A percentile compares a stretch with the other conserved stretches of the same genome.
Conservation (phyloP, 2,113 vertebrate genomes). For the Nothobranchius kuhntae region DNA sequence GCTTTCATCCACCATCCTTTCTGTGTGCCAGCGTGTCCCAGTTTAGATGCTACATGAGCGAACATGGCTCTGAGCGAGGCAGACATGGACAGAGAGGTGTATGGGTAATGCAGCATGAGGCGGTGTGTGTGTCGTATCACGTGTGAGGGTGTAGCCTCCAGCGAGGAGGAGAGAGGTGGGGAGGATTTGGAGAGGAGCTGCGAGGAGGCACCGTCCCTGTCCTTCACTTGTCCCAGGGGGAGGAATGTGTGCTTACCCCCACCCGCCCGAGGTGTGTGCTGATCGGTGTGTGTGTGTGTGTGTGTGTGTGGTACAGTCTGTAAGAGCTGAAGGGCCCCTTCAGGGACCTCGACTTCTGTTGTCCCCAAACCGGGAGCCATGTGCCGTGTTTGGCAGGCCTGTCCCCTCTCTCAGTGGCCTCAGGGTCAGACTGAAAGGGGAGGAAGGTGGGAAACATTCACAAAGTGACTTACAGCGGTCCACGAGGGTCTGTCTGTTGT, state of each 20-base stretch:
- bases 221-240: slow-evolving; percentile 61
- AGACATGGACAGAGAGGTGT: slow-evolving; percentile 61
- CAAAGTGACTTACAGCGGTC: slow-evolving; percentile 37
- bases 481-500: not conserved
- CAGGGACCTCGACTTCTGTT: slow-evolving; percentile 66
- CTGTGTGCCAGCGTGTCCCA: slow-evolving; percentile 57
- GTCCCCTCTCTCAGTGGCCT: slow-evolving; percentile 60
- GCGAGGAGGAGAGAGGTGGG: slow-evolving; percentile 50
- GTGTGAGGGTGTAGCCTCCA: slow-evolving; percentile 64
- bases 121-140: slow-evolving; percentile 69
- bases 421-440: slow-evolving; percentile 37
- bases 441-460: slow-evolving; percentile 32
- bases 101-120: slow-evolving; percentile 70
- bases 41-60: slow-evolving; percentile 60
- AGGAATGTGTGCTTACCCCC: slow-evolving; percentile 51
- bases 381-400: slow-evolving; percentile 60
- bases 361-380: slow-evolving; percentile 69
- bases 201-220: slow-evolving; percentile 62
- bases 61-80: slow-evolving; percentile 58
- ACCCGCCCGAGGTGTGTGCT: slow-evolving; percentile 48
- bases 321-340: slow-evolving; percentile 63
- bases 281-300: slow-evolving; percentile 7
- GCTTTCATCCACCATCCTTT: not conserved
- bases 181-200: slow-evolving; percentile 57
- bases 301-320: slow-evolving; percentile 24